Evolutionary conservation across 2,888 invertebrate genomes (phyloP).

Genomic region (Hetaerina titia): DNA sequence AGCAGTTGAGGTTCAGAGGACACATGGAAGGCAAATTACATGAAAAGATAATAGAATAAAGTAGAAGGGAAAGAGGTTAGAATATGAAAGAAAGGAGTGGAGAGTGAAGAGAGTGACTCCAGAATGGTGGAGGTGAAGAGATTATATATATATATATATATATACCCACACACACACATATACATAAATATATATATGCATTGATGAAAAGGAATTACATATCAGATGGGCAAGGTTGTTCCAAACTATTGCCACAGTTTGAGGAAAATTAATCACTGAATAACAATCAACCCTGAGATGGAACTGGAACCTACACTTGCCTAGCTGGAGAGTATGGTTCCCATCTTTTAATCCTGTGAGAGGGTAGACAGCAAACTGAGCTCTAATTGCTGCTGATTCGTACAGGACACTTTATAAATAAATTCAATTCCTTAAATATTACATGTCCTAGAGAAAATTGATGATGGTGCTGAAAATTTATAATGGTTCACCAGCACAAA

Average conservation of each 20-base stretch:
- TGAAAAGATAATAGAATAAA: not conserved
- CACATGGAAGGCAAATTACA: too few relatives aligned
- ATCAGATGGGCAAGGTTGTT: not conserved
- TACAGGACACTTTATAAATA: too few relatives aligned
- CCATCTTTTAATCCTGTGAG: too few relatives aligned
- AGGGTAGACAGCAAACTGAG: too few relatives aligned
- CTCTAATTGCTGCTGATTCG: too few relatives aligned
- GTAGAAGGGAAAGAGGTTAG: not conserved
- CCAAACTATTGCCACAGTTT: not conserved
- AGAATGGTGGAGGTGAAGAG: not conserved
- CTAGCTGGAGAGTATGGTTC: too few relatives aligned
- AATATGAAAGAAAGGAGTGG: too few relatives aligned
- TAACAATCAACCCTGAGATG: too few relatives aligned
- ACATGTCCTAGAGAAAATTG: not conserved
- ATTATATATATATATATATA: not conserved
- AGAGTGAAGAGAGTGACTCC: not conserved
- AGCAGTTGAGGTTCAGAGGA: not conserved
- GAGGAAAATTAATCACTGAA: too few relatives aligned
- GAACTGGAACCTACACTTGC: too few relatives aligned
- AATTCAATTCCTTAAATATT: not conserved
- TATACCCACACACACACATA: too few relatives aligned
- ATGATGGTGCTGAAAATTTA: not conserved
- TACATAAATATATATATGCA: not conserved
- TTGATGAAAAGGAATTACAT: not conserved
- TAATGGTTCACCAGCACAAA: not conserved